Evolutionary conservation across 1,140 invertebrate genomes (phyloP).

Genomic region (Brachionus koreanus): DNA sequence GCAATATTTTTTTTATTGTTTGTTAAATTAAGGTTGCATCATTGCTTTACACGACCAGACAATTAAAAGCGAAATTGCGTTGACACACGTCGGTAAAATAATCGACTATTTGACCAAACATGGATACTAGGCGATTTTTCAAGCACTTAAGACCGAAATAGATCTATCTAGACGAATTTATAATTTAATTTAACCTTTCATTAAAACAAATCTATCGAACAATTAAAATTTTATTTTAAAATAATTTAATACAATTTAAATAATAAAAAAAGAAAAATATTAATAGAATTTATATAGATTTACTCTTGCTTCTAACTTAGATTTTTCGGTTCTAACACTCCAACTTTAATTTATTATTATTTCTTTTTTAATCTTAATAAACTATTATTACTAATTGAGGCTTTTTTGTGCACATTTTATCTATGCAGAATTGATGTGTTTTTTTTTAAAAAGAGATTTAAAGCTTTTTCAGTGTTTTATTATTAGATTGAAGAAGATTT

Average conservation of each 20-base stretch:
- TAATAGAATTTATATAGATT: neutral
- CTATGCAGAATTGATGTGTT: neutral
- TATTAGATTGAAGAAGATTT: neutral
- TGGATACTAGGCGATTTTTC: conserved; percentile 38
- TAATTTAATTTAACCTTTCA: conserved; percentile 18
- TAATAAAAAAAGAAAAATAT: neutral
- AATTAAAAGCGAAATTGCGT: conserved; percentile 25
- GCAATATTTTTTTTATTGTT: neutral
- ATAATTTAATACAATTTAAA: conserved; percentile 11
- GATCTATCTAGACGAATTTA: conserved; percentile 11
- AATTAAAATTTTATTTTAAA: conserved; percentile 39
- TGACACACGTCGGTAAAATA: conserved; percentile 21
- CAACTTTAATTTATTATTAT: conserved; percentile 29
- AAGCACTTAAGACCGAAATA: neutral
- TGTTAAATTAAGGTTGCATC: neutral
- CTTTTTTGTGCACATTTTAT: neutral
- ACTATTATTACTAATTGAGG: neutral
- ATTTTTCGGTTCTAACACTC: conserved; percentile 23
- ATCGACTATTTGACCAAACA: conserved; percentile 39
- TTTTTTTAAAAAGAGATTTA: too few relatives aligned
- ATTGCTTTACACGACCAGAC: conserved; percentile 28
- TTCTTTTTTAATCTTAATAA: neutral
- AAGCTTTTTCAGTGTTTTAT: neutral
- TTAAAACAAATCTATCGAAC: conserved; percentile 14
- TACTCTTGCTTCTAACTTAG: neutral